Percentiles rank a stretch among this genome's conserved stretches.
These are phyloP conservation scores for Melitaea cinxia DNA, from an alignment of 1,140 invertebrate genomes.

Conservation along the genomic window DNA sequence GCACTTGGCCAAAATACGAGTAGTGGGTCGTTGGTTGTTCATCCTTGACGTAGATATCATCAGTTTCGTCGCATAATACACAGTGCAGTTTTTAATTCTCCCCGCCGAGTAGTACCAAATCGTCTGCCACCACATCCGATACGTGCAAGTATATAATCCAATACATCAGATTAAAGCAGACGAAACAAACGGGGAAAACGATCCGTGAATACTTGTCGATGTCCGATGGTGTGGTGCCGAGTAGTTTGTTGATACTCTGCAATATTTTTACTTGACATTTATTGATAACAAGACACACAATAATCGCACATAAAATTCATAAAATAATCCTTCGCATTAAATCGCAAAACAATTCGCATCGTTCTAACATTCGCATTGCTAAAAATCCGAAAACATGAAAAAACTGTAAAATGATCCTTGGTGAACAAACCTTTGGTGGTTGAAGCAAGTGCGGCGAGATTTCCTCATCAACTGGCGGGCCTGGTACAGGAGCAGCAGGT, in stretches of 20 bases:
- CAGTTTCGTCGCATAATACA: neutral
- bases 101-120: conserved; percentile 91
- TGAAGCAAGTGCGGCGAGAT: conserved; percentile 88
- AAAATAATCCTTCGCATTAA: neutral
- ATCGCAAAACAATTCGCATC: conserved; percentile 16
- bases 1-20: conserved; percentile 36
- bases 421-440: conserved; percentile 85
- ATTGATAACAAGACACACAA: conserved; percentile 12
- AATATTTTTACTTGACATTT: conserved; percentile 52
- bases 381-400: neutral
- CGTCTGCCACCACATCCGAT: conserved; percentile 96
- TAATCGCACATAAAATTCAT: neutral
- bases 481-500: conserved; percentile 25
- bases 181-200: conserved; percentile 97
- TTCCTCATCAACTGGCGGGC: conserved; percentile 82
- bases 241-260: conserved; percentile 92
- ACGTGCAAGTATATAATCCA: conserved; percentile 99
- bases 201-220: conserved; percentile 98
- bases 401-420: conserved; percentile 10
- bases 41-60: conserved; percentile 8
- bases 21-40: conserved; percentile 22
- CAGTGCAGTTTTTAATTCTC: conserved; percentile 84
- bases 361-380: conserved; percentile 26
- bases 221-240: conserved; percentile 95
- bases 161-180: conserved; percentile 98